Evolutionary conservation across 2,888 invertebrate species (phyloP).

Genomic region (Tribolium freemani): DNA sequence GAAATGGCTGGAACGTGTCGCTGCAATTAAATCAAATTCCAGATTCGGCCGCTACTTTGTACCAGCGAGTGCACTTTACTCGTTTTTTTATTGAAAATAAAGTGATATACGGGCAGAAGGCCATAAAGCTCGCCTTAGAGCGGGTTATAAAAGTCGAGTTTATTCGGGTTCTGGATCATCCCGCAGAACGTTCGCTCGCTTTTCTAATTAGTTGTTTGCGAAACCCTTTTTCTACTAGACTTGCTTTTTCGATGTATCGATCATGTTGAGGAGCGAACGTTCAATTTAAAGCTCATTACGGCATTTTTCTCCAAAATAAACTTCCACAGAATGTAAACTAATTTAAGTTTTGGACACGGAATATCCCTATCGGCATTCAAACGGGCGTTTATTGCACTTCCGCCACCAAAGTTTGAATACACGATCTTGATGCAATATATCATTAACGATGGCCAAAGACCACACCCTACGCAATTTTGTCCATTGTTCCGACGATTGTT

Average conservation of each 20-base stretch:
- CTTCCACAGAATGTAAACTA: conserved; percentile 28
- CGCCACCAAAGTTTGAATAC: conserved; percentile 25
- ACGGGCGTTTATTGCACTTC: conserved; percentile 44
- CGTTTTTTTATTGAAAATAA: conserved; percentile 40
- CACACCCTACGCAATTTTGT: conserved; percentile 45
- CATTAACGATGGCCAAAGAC: conserved; percentile 37
- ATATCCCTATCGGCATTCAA: conserved; percentile 36
- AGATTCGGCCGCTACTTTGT: conserved; percentile 25
- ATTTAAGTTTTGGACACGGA: conserved; percentile 31
- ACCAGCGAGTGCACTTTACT: conserved; percentile 24
- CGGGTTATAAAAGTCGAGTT: conserved; percentile 39
- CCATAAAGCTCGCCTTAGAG: conserved; percentile 36
- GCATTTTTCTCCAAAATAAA: conserved; percentile 18
- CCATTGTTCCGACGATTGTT: conserved; percentile 53
- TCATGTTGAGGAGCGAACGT: background rate
- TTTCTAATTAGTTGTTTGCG: conserved; percentile 26
- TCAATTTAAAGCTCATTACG: conserved; percentile 23
- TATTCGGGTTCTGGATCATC: conserved; percentile 28
- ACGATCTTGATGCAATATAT: conserved; percentile 41
- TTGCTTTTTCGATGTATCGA: too few relatives aligned
- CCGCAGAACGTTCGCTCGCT: conserved; percentile 22
- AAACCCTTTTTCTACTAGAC: conserved; percentile 32
- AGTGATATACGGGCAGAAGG: conserved; percentile 42
- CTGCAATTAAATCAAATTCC: conserved; percentile 24
- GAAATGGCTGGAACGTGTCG: conserved; percentile 22